Conservation (phyloP, 1,140 invertebrate species). For the Megalopta genalis region DNA sequence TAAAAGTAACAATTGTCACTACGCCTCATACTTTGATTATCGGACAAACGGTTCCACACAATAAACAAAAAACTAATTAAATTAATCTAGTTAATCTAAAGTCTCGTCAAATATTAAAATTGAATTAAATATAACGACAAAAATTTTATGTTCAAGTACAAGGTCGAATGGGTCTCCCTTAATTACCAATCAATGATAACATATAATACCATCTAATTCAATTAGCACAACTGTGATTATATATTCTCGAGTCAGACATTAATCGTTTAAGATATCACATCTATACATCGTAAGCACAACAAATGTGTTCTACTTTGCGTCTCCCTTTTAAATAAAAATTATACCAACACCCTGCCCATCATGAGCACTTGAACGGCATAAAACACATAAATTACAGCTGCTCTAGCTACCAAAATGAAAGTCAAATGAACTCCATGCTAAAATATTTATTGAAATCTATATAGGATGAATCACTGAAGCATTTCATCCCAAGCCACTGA, state of each 20-base stretch:
- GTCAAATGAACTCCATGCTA: constrained; percentile 56
- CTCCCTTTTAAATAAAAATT: constrained; percentile 9
- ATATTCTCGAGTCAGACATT: neutral
- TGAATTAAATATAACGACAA: neutral
- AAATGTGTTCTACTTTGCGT: constrained; percentile 24
- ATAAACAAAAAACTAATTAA: no score
- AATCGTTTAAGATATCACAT: neutral
- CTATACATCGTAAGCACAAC: constrained; percentile 15
- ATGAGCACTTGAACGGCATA: constrained; percentile 37
- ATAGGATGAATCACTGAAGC: neutral
- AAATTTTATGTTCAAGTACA: neutral
- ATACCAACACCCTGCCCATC: constrained; percentile 49
- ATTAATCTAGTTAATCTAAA: no score
- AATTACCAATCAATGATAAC: no score
- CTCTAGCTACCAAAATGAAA: constrained; percentile 55
- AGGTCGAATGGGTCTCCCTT: neutral
- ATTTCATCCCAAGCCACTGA: neutral
- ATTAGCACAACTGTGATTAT: no score
- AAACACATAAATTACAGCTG: constrained; percentile 40
- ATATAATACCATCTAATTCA: no score
- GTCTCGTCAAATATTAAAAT: neutral
- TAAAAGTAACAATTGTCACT: neutral
- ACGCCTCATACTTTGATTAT: neutral
- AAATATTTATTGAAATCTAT: constrained; percentile 1
- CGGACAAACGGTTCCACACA: neutral